Percentiles rank a stretch among this genome's conserved stretches.
Evolutionary conservation across 1,140 invertebrate species (phyloP).

Genomic region (Diabrotica virgifera): DNA sequence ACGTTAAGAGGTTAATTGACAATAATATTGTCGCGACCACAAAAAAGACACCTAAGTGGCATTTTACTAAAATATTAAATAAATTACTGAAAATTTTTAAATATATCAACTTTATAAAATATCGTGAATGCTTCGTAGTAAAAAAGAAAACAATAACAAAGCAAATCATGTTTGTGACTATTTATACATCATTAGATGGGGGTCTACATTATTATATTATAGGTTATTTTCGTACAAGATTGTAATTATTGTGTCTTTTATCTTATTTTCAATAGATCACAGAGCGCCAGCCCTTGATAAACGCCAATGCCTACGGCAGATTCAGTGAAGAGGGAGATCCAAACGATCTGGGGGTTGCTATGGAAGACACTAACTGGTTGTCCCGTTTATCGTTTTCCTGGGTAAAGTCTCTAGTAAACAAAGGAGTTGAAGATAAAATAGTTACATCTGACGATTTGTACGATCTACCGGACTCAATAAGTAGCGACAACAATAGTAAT

Average conservation of each 20-base stretch:
- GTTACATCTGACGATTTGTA: constrained; percentile 78
- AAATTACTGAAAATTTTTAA: too few relatives aligned
- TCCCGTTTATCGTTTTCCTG: constrained; percentile 83
- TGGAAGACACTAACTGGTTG: constrained; percentile 67
- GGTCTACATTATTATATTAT: too few relatives aligned
- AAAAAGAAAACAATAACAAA: too few relatives aligned
- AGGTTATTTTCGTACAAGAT: too few relatives aligned
- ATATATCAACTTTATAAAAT: too few relatives aligned
- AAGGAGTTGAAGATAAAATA: constrained; percentile 73
- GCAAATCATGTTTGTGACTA: too few relatives aligned
- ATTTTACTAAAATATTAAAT: too few relatives aligned
- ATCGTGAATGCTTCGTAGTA: too few relatives aligned
- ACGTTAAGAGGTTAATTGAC: too few relatives aligned
- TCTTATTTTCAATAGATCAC: constrained; percentile 39
- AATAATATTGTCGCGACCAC: too few relatives aligned
- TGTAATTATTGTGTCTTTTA: not conserved
- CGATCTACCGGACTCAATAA: constrained; percentile 73
- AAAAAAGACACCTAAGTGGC: too few relatives aligned
- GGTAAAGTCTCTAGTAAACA: constrained; percentile 82
- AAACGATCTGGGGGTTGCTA: constrained; percentile 71
- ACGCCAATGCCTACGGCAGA: constrained; percentile 53
- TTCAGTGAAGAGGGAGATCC: constrained; percentile 66
- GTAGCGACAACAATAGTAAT: constrained; percentile 57
- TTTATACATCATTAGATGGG: too few relatives aligned
- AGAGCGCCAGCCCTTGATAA: constrained; percentile 49